Evolutionary conservation across 2,888 invertebrate species (phyloP).

Genomic region (Phlogophora meticulosa): DNA sequence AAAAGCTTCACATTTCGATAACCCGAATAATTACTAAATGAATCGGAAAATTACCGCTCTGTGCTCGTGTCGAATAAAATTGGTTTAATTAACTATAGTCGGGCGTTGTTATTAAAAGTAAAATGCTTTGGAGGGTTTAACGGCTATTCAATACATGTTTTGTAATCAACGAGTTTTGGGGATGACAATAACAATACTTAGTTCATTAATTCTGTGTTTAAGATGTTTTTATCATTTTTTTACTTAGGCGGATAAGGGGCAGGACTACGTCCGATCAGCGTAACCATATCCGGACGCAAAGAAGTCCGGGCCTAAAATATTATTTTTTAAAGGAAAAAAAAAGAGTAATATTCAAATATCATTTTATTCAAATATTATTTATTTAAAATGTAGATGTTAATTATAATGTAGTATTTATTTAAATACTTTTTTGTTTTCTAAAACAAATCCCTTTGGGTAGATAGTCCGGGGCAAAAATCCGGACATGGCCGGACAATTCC

Average conservation of each 20-base stretch:
- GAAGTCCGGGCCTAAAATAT: too few relatives aligned
- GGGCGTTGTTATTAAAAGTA: constrained; percentile 61
- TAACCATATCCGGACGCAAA: too few relatives aligned
- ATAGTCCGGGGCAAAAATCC: too few relatives aligned
- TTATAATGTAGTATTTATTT: too few relatives aligned
- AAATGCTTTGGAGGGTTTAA: constrained; percentile 63
- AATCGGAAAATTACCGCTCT: constrained; percentile 74
- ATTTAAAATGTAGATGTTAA: too few relatives aligned
- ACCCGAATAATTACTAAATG: constrained; percentile 72
- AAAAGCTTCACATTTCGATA: constrained; percentile 57
- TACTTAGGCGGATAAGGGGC: background rate
- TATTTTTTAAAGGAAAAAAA: too few relatives aligned
- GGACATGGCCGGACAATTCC: too few relatives aligned
- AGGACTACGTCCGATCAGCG: background rate
- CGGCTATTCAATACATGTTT: constrained; percentile 40
- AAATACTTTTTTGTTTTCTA: too few relatives aligned
- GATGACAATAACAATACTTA: constrained; percentile 8
- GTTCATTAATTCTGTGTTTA: constrained; percentile 1
- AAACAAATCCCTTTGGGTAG: too few relatives aligned
- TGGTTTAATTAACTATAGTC: constrained; percentile 66
- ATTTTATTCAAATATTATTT: too few relatives aligned
- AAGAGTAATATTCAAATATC: too few relatives aligned
- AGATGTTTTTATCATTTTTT: background rate
- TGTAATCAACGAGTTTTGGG: constrained; percentile 16
- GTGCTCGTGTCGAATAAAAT: constrained; percentile 66